Evolutionary conservation across 2,797 vertebrate species (phyloP).

Genomic region (Poecilia picta): DNA sequence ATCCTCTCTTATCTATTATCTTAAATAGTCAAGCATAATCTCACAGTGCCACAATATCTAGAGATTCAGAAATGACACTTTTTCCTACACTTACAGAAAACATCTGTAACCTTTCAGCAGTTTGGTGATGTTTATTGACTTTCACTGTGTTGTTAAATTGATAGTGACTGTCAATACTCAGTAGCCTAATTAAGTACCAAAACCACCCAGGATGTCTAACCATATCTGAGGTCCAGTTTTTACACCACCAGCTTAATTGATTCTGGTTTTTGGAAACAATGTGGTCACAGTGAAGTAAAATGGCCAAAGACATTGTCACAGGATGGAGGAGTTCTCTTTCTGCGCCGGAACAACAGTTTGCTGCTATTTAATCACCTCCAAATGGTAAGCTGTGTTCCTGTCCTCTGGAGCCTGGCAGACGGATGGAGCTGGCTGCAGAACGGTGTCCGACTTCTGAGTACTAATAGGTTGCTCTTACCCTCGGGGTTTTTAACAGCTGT

Average conservation of each 20-base stretch:
- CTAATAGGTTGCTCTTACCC: slow-evolving; percentile 16
- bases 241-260: not conserved
- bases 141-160: not conserved
- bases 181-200: not conserved
- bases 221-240: not conserved
- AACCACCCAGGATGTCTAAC: not conserved
- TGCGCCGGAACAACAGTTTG: not conserved
- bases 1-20: not conserved
- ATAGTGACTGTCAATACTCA: not conserved
- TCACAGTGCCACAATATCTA: not conserved
- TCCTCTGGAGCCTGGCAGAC: slow-evolving; percentile 1
- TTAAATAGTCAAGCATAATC: not conserved
- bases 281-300: not conserved
- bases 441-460: not conserved
- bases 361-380: not conserved
- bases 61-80: not conserved
- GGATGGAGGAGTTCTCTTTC: not conserved
- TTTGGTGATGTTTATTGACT: not conserved
- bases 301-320: not conserved
- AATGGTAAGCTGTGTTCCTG: slow-evolving; percentile 1
- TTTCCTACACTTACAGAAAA: not conserved
- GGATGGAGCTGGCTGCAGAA: slow-evolving; percentile 5
- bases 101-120: not conserved
- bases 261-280: not conserved
- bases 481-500: slow-evolving; percentile 29